Base-by-base conservation (phyloP, 1,140 invertebrate genomes). In the Ooceraea biroi region DNA sequence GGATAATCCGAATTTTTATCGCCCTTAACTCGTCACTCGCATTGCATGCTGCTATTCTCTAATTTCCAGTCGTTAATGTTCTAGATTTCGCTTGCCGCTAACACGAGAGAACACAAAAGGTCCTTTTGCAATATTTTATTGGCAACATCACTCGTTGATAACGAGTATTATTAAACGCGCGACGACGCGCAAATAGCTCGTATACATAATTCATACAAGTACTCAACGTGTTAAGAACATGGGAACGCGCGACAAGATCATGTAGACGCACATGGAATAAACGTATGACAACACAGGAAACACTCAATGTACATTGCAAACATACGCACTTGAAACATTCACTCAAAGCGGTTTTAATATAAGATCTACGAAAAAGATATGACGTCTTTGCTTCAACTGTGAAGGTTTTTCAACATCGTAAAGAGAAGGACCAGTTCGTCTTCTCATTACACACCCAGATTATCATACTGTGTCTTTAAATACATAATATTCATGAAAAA, bases 171-270 rank as follows among this genome's bases (percentile, higher is more conserved):
- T 44, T 55, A 25, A 60, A 61, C 55, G 7, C 52, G n/a, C 52
- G 4, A 25, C 25, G 71, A 77, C 25, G 44, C 57, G n/a, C 27
- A 66, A 77, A 44, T 52, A 46, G 57, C 69, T 85, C 77, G 63
- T 83, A 74, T 86, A 83, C 52, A 87, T 48, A 86, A 19, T 72
- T 86, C 73, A 50, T 57, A 17, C 83, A 73, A 83, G 48, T 73
- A 46, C 30, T 66, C 2, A 41, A 65, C 11, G 22, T 74, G 44
- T 17, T 46, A 74, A 60, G 61, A 58, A 60, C 1, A 36, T 41
- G 14, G 22, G 57, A 74, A 74, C 27, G n/a, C 60, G 27, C 65
- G 17, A 60, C n/a, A 52, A 52, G 14, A 77, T 41, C n/a, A 50
- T 65, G 50, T 46, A 41, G 58, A 65, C 11, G 65, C 61, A 27